phyloP scores from a whole-genome alignment of 1,140 invertebrate genomes.

The Helicoverpa armigera region DNA sequence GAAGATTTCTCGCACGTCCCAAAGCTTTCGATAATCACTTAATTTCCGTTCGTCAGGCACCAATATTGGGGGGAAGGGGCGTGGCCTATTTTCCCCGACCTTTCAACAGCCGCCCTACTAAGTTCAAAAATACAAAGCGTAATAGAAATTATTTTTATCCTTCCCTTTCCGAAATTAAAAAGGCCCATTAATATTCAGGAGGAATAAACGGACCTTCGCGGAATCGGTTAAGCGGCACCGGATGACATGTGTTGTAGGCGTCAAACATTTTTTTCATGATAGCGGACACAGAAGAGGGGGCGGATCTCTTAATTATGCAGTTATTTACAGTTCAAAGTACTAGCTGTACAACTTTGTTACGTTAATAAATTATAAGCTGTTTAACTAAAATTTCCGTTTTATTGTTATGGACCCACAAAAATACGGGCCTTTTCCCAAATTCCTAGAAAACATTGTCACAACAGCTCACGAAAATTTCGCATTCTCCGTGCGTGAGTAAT shows the following conservation, averaged over 20 bases:
- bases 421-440: no score
- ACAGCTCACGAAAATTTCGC: no score
- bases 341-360: no score
- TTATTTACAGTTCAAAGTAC: slow-evolving; percentile 3
- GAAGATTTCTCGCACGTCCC: no score
- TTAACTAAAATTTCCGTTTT: neutral
- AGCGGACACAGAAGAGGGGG: neutral
- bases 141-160: neutral
- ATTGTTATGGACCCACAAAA: no score
- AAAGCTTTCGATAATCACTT: no score
- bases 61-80: neutral
- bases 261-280: slow-evolving; percentile 4
- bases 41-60: no score
- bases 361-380: no score
- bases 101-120: neutral
- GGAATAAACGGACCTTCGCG: neutral
- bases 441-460: no score
- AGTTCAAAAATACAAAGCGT: no score
- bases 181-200: neutral
- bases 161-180: neutral
- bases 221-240: neutral
- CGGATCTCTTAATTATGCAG: neutral
- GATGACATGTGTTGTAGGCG: slow-evolving; percentile 7
- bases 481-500: no score
- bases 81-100: neutral